Percentiles rank a stretch among this genome's conserved stretches.
phyloP scores from a whole-genome alignment of 2,797 vertebrate genomes.

The Chrosomus eos region DNA sequence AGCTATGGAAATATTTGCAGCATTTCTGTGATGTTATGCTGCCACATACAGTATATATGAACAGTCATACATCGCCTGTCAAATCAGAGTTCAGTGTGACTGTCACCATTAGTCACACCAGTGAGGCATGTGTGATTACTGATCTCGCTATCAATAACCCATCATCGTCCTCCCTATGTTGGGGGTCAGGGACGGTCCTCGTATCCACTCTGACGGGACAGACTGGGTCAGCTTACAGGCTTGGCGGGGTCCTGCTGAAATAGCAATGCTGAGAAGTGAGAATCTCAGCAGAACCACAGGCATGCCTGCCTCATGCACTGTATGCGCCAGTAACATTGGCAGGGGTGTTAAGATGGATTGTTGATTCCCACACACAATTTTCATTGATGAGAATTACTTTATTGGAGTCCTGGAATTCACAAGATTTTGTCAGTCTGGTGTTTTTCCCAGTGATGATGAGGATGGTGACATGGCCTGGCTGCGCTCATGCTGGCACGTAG shows the following conservation, averaged over 20 bases:
- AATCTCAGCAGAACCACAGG: slow-evolving; percentile 1
- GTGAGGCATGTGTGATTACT: slow-evolving; percentile 6
- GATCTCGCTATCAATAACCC: slow-evolving; percentile 16
- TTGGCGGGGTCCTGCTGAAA: slow-evolving; percentile 10
- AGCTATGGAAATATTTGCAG: slow-evolving; percentile 60
- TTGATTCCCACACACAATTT: slow-evolving; percentile 1
- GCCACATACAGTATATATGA: not conserved
- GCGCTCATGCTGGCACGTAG: slow-evolving; percentile 43
- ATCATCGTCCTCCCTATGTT: not conserved
- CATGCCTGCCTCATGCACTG: not conserved
- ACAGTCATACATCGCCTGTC: not conserved
- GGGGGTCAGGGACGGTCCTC: slow-evolving; percentile 20
- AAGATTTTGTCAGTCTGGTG: slow-evolving; percentile 53
- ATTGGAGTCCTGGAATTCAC: slow-evolving; percentile 53
- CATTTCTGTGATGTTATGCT: slow-evolving; percentile 36
- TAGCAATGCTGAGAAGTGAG: slow-evolving; percentile 22
- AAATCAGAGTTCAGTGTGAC: not conserved
- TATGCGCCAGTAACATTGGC: not conserved
- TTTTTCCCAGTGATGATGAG: slow-evolving; percentile 50
- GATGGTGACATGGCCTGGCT: slow-evolving; percentile 47
- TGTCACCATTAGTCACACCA: not conserved
- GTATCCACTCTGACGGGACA: not conserved
- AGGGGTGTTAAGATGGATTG: not conserved
- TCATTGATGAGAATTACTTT: slow-evolving; percentile 40
- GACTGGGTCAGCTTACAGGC: not conserved